These are phyloP conservation scores for Eira barbara DNA, from an alignment of 2,113 vertebrate genomes.

Conservation along the genomic window DNA sequence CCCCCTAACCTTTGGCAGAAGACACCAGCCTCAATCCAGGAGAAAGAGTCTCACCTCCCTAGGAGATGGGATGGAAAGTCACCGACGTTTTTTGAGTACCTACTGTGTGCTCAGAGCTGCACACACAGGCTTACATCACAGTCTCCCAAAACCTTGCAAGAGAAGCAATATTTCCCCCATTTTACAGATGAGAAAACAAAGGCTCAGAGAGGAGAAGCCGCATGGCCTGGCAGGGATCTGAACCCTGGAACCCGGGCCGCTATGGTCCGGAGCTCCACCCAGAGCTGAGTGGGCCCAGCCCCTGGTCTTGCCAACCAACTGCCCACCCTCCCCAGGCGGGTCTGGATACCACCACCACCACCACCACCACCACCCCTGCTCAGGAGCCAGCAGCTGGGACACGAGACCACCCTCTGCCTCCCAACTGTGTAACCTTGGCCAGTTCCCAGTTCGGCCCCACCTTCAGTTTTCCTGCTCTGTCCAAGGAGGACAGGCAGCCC, in stretches of 20 bases:
- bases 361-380: too few species aligned
- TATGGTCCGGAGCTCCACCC: background rate
- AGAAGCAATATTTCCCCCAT: too few species aligned
- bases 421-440: background rate
- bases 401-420: background rate
- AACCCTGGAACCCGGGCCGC: background rate
- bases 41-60: background rate
- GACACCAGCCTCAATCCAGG: background rate
- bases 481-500: background rate
- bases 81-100: background rate
- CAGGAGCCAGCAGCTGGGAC: background rate
- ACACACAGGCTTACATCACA: background rate
- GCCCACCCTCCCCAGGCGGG: background rate
- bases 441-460: background rate
- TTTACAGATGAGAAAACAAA: background rate
- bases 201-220: background rate
- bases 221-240: rapidly evolving
- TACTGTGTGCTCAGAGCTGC: background rate
- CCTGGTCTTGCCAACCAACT: background rate
- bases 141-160: background rate
- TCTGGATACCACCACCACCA: rapidly evolving
- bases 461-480: background rate
- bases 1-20: background rate
- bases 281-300: background rate
- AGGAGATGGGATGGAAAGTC: background rate